A percentile compares a stretch with the other conserved stretches of the same genome.
Evolutionary conservation across 2,888 invertebrate genomes (phyloP).

Genomic region (Clepsis dumicolana): DNA sequence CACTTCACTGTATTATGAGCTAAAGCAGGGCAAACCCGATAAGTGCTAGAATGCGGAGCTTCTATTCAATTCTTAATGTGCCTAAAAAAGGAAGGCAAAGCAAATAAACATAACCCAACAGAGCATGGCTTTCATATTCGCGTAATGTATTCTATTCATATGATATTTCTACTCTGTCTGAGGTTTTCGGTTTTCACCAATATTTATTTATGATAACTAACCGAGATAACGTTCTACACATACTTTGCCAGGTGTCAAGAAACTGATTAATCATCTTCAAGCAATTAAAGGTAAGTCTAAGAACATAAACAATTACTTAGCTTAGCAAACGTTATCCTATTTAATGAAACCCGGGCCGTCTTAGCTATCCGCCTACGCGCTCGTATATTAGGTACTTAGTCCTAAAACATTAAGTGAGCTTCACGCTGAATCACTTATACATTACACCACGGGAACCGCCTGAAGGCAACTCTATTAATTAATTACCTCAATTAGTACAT

Average conservation of each 20-base stretch:
- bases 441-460: constrained; percentile 6
- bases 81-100: not conserved
- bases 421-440: constrained; percentile 9
- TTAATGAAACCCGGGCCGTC: constrained; percentile 4
- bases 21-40: not conserved
- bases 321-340: not conserved
- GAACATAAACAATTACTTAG: constrained; percentile 1
- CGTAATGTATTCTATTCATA: not conserved
- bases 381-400: not conserved
- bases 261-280: not conserved
- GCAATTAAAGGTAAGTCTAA: not conserved
- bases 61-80: not conserved
- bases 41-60: not conserved
- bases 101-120: not conserved
- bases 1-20: not conserved
- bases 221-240: not conserved
- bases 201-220: not conserved
- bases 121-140: not conserved
- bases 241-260: not conserved
- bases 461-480: constrained; percentile 8
- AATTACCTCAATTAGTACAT: constrained; percentile 16
- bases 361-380: constrained; percentile 1
- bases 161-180: not conserved
- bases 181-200: not conserved
- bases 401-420: not conserved